A percentile compares a stretch with the other conserved stretches of the same genome.
phyloP scores from a whole-genome alignment of 2,797 vertebrate genomes.

The Melanogrammus aeglefinus region DNA sequence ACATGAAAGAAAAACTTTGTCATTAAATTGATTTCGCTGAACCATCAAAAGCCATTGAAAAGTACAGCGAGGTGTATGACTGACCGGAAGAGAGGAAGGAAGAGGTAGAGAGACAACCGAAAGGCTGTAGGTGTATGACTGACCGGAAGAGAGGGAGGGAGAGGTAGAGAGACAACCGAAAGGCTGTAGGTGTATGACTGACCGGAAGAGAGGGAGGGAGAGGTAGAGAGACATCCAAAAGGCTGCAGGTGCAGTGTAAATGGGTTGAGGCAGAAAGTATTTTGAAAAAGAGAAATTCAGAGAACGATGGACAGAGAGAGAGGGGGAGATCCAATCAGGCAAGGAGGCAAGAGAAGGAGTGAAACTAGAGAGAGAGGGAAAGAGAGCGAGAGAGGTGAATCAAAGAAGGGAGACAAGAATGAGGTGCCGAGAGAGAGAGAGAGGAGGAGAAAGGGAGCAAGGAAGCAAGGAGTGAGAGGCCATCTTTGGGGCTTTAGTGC shows the following conservation, averaged over 20 bases:
- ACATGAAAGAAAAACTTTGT: constrained; percentile 34
- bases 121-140: constrained; percentile 5
- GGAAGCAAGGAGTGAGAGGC: constrained; percentile 35
- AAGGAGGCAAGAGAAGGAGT: not conserved
- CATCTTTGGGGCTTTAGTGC: constrained; percentile 64
- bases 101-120: not conserved
- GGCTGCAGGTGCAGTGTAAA: not conserved
- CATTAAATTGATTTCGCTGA: constrained; percentile 27
- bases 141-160: constrained; percentile 18
- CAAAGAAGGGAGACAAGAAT: not conserved
- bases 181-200: constrained; percentile 24
- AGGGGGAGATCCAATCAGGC: not conserved
- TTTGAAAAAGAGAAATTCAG: constrained; percentile 19
- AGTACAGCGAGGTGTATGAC: constrained; percentile 30
- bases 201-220: constrained; percentile 17
- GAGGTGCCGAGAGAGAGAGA: constrained; percentile 2
- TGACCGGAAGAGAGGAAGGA: constrained; percentile 18
- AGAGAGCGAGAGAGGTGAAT: constrained; percentile 5
- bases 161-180: not conserved
- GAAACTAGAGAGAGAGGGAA: constrained; percentile 5
- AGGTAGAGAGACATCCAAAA: not conserved
- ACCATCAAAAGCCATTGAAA: constrained; percentile 26
- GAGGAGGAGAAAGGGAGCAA: constrained; percentile 9
- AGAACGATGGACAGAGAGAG: constrained; percentile 28
- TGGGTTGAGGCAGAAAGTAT: not conserved